Evolutionary conservation across 2,888 invertebrate genomes (phyloP).

Genomic region (Pseudolycoriella hygida): DNA sequence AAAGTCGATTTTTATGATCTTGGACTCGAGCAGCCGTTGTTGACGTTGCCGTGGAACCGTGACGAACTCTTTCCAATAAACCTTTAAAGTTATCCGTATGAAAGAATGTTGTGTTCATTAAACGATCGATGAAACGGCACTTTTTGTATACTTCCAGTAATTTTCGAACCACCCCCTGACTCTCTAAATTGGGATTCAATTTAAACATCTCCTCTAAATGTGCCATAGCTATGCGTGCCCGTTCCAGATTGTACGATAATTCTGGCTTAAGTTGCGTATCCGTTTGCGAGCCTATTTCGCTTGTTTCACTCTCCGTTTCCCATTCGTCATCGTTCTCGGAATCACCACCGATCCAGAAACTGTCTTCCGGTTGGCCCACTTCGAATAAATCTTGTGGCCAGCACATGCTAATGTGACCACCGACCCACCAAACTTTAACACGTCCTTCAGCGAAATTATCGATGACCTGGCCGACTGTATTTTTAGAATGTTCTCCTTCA

Average conservation of each 20-base stretch:
- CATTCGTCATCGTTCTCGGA: slow-evolving; percentile 54
- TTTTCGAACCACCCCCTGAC: slow-evolving; percentile 60
- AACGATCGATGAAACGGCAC: slow-evolving; percentile 67
- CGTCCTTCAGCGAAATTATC: slow-evolving; percentile 75
- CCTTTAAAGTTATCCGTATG: slow-evolving; percentile 62
- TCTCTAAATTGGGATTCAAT: slow-evolving; percentile 56
- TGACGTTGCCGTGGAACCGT: slow-evolving; percentile 36
- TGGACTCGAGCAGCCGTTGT: slow-evolving; percentile 49
- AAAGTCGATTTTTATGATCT: slow-evolving; percentile 41
- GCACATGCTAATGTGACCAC: slow-evolving; percentile 67
- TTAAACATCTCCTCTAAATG: slow-evolving; percentile 63
- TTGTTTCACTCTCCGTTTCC: slow-evolving; percentile 60
- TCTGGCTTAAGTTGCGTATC: slow-evolving; percentile 35
- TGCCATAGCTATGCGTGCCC: slow-evolving; percentile 55
- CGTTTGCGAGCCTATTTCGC: slow-evolving; percentile 19
- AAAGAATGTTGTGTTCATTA: slow-evolving; percentile 74
- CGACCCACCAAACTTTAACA: slow-evolving; percentile 87
- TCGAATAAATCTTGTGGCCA: slow-evolving; percentile 86
- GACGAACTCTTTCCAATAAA: slow-evolving; percentile 38
- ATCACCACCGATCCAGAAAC: slow-evolving; percentile 50
- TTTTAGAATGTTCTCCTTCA: slow-evolving; percentile 48
- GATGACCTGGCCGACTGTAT: slow-evolving; percentile 75
- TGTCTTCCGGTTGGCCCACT: slow-evolving; percentile 56
- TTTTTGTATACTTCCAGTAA: slow-evolving; percentile 68
- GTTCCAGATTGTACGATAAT: slow-evolving; percentile 59